These are phyloP conservation scores for Mareca penelope DNA, from an alignment of 2,797 vertebrate species.

Conservation along the genomic window DNA sequence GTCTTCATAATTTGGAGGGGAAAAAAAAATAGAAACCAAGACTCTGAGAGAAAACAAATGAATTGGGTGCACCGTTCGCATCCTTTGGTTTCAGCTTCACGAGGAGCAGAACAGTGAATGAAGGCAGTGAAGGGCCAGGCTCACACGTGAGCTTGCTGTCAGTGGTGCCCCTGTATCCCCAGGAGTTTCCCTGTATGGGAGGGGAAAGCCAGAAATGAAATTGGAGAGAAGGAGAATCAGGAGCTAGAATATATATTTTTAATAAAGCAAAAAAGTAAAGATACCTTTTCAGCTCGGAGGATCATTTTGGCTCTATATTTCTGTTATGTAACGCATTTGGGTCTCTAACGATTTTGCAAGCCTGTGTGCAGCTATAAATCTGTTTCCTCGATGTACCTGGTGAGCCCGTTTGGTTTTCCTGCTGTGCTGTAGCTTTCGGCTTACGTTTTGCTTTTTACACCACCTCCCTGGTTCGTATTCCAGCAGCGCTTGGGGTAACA, in stretches of 20 bases:
- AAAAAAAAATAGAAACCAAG: not conserved
- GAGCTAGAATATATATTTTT: conserved; percentile 6
- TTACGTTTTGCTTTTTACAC: not conserved
- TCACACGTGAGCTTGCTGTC: not conserved
- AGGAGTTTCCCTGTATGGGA: not conserved
- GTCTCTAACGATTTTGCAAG: not conserved
- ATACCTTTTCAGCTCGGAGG: not conserved
- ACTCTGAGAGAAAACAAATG: not conserved
- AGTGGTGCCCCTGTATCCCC: not conserved
- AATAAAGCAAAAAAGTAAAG: not conserved
- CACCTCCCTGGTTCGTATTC: not conserved
- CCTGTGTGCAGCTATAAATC: not conserved
- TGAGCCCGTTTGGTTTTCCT: not conserved
- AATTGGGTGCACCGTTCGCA: rapidly evolving
- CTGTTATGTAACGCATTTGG: not conserved
- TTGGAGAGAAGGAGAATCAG: not conserved
- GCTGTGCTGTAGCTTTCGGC: not conserved
- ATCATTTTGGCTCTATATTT: not conserved
- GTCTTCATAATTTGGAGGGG: not conserved
- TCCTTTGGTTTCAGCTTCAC: not conserved
- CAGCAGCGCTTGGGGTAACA: rapidly evolving
- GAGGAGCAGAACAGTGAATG: not conserved
- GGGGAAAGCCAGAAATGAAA: not conserved
- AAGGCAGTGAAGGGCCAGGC: not conserved
- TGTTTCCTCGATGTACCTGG: not conserved